Conservation (phyloP, 92 coral and sea anemone species). For the Diadumene lineata region DNA sequence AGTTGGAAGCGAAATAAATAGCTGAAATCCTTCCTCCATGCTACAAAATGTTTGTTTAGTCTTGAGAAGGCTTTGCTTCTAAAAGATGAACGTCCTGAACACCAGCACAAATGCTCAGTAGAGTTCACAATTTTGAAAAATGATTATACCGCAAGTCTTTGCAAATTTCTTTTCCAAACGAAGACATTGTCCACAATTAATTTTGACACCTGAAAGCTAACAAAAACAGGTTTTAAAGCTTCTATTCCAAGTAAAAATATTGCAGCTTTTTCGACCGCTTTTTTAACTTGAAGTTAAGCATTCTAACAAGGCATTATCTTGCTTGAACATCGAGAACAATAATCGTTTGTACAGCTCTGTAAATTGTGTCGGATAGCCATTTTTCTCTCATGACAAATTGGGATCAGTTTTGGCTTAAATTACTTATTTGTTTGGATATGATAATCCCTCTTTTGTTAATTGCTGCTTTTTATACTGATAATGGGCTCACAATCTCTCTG, state of each 20-base stretch:
- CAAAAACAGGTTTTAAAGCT: neutral
- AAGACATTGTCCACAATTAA: neutral
- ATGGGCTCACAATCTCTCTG: neutral
- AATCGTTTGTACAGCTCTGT: constrained; percentile 14
- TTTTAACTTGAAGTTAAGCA: neutral
- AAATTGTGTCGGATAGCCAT: neutral
- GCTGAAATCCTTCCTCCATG: constrained; percentile 50
- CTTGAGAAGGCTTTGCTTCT: too few relatives aligned
- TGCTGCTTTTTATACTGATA: constrained; percentile 1
- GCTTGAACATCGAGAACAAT: neutral
- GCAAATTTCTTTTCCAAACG: neutral
- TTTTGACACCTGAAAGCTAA: constrained; percentile 3
- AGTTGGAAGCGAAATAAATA: constrained; percentile 81
- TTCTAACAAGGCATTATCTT: neutral
- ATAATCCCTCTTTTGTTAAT: constrained; percentile 23
- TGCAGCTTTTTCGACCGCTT: neutral
- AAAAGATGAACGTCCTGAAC: too few relatives aligned
- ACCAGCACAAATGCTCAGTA: too few relatives aligned
- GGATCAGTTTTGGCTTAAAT: neutral
- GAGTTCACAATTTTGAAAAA: too few relatives aligned
- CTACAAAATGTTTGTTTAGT: too few relatives aligned
- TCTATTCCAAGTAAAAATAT: neutral
- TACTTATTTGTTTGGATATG: constrained; percentile 18
- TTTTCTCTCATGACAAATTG: constrained; percentile 1
- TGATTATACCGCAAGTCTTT: neutral